These are phyloP conservation scores for Thecocarcelia acutangulata DNA, from an alignment of 2,888 invertebrate species.

Conservation along the genomic window DNA sequence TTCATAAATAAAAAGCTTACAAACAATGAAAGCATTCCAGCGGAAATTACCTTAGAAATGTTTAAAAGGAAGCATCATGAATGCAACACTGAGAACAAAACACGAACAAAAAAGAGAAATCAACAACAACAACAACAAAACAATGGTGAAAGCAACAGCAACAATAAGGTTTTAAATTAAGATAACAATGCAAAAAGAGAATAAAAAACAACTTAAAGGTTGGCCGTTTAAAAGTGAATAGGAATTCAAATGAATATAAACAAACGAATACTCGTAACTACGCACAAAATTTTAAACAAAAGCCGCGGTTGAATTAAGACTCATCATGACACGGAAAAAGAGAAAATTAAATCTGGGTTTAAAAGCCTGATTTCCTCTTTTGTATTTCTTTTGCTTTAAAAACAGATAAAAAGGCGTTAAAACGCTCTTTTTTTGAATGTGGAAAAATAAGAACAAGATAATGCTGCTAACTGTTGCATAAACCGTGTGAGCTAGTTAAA, in stretches of 20 bases:
- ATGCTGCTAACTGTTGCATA: too few relatives aligned
- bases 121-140: constrained; percentile 30
- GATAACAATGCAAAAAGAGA: constrained; percentile 27
- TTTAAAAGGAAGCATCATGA: constrained; percentile 52
- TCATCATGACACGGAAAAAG: too few relatives aligned
- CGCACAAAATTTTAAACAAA: neutral
- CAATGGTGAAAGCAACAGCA: constrained; percentile 26
- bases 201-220: neutral
- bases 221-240: constrained; percentile 30
- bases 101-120: constrained; percentile 1
- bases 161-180: constrained; percentile 45
- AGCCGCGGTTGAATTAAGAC: neutral
- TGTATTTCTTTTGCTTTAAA: too few relatives aligned
- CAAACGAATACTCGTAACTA: neutral
- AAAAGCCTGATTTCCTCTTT: too few relatives aligned
- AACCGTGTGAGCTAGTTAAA: too few relatives aligned
- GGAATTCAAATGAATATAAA: constrained; percentile 6
- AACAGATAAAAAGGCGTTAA: too few relatives aligned
- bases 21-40: constrained; percentile 60
- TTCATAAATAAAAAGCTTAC: constrained; percentile 34
- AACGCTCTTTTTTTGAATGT: too few relatives aligned
- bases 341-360: too few relatives aligned
- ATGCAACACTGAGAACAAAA: constrained; percentile 21
- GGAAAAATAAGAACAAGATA: too few relatives aligned
- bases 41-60: constrained; percentile 65